A percentile compares a stretch with the other conserved stretches of the same genome.
These are phyloP conservation scores for Rhynchotus rufescens DNA, from an alignment of 2,797 vertebrate genomes.

Conservation along the genomic window DNA sequence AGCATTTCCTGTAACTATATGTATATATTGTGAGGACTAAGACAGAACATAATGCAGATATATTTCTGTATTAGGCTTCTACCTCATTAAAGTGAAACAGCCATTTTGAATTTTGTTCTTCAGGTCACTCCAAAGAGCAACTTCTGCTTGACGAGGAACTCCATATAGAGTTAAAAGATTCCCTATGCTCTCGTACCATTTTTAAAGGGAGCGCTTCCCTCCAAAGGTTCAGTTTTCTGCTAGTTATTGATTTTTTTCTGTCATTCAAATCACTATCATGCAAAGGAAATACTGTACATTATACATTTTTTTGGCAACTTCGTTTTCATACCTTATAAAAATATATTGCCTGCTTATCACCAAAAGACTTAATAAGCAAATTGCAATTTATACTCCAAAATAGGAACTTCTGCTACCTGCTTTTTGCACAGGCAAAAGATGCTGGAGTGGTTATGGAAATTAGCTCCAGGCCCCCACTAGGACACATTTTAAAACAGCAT, in stretches of 20 bases:
- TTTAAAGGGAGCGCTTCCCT: background rate
- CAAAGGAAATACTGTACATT: background rate
- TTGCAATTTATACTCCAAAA: constrained; percentile 36
- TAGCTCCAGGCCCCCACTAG: constrained; percentile 30
- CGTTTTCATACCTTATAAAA: background rate
- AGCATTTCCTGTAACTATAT: background rate
- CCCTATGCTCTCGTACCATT: background rate
- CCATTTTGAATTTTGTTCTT: background rate
- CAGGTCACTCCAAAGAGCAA: background rate
- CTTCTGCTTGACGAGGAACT: background rate
- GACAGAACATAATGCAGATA: background rate
- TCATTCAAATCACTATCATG: background rate
- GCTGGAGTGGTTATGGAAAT: constrained; percentile 59
- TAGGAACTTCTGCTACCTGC: background rate
- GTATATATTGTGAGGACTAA: background rate
- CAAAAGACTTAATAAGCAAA: constrained; percentile 47
- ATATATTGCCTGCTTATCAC: constrained; percentile 16
- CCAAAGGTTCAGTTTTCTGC: background rate
- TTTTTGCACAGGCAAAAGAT: constrained; percentile 36
- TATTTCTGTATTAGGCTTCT: background rate
- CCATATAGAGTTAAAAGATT: background rate
- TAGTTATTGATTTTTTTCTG: background rate
- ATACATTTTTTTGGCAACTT: background rate
- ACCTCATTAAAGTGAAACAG: background rate
- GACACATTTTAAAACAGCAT: constrained; percentile 49